These are phyloP conservation scores for Rhynchophorus ferrugineus DNA, from an alignment of 1,140 invertebrate species.

Conservation along the genomic window DNA sequence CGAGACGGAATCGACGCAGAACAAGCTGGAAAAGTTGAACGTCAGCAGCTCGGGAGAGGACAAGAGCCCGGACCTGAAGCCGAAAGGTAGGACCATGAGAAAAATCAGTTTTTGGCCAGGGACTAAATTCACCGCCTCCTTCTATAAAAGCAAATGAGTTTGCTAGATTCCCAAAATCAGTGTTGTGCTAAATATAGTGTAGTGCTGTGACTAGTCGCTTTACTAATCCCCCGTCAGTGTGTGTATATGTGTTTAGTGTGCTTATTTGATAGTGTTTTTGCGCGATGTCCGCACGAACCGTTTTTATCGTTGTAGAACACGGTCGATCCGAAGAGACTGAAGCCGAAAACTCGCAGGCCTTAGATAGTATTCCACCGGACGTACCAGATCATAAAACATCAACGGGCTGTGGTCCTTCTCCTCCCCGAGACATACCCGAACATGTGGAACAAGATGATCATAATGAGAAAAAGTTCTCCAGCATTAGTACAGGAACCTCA, in stretches of 20 bases:
- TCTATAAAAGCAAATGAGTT: conserved; percentile 28
- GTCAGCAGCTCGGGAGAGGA: conserved; percentile 19
- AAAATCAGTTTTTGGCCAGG: conserved; percentile 67
- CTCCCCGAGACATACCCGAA: conserved; percentile 28
- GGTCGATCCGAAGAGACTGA: neutral
- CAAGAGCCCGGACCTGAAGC: conserved; percentile 28
- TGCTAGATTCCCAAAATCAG: conserved; percentile 10
- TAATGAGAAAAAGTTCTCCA: conserved; percentile 24
- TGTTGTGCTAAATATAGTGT: conserved; percentile 20
- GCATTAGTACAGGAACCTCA: conserved; percentile 63
- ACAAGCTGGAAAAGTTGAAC: conserved; percentile 33
- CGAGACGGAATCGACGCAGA: conserved; percentile 39
- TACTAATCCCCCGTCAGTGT: conserved; percentile 25
- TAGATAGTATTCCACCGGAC: no score
- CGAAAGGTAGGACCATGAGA: conserved; percentile 60
- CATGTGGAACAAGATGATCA: conserved; percentile 3
- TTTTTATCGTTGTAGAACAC: conserved; percentile 3
- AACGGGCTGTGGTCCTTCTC: conserved; percentile 41
- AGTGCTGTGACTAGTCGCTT: conserved; percentile 10
- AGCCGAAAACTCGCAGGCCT: no score
- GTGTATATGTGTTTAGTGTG: conserved; percentile 21
- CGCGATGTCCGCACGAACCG: neutral
- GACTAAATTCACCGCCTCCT: conserved; percentile 48
- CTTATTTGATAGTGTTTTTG: conserved; percentile 11
- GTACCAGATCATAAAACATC: no score